Base-by-base conservation (phyloP, 1,140 invertebrate genomes). In the Scaptodrosophila lebanonensis region DNA sequence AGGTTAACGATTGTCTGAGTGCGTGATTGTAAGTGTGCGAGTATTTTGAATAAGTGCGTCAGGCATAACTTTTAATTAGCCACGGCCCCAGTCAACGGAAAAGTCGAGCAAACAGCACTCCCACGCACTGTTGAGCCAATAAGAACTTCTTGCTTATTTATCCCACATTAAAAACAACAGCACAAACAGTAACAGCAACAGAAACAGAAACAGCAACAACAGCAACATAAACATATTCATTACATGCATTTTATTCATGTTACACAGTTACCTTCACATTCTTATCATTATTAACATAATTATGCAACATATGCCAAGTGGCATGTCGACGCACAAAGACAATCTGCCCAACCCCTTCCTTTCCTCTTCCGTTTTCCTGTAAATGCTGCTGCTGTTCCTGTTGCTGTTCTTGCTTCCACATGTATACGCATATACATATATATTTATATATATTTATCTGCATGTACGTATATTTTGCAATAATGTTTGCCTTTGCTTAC, bases 51-150 rank as follows among this genome's bases (percentile, higher is more conserved):
- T 48, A 42, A 39, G 53, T 33, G 27, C 63, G 51, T 49, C 48
- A 48, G 36, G 40, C 39, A 39, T 60, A 76, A 76, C 56, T 76
- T 76, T 76, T 76, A 76, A 76, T 76, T 76, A 76, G 58, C 61
- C 62, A 35, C n/a, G n/a, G n/a, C n/a, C n/a, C n/a, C n/a, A n/a
- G n/a, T n/a, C n/a, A n/a, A n/a, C n/a, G n/a, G n/a, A n/a, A n/a
- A n/a, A n/a, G n/a, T 22, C 49, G 51, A 66, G 66, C 70, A 62
- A 66, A 71, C 64, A 76, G 33, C 50, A 43, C 43, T 52, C 45
- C 66, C 76, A 70, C 56, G 71, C 49, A 53, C 44, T 30, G 62
- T 45, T 53, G 45, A 58, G 52, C 45, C 32, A 29, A 35, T 44
- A 9, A 66, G 57, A n/a, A n/a, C n/a, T n/a, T n/a, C n/a, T n/a